These are phyloP conservation scores for Drosophila rhopaloa DNA, from an alignment of 1,140 invertebrate species.

Conservation along the genomic window DNA sequence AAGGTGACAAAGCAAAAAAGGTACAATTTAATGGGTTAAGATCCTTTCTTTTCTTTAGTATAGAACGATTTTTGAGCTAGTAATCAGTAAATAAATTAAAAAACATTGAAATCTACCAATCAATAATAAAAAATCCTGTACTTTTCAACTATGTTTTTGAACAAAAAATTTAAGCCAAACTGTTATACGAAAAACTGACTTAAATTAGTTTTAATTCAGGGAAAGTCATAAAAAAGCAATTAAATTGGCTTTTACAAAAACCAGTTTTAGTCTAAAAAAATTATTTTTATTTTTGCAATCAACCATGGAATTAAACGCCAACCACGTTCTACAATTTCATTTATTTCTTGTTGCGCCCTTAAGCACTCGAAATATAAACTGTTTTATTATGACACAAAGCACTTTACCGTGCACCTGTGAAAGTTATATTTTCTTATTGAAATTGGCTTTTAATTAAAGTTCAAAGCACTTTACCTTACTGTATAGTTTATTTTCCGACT, in stretches of 20 bases:
- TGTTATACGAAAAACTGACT: too few species aligned
- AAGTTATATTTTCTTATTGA: background rate
- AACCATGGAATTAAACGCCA: too few species aligned
- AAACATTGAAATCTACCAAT: too few species aligned
- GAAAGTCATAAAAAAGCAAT: too few species aligned
- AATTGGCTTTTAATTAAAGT: slow-evolving; percentile 16
- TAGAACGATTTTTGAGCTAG: too few species aligned
- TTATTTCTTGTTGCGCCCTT: background rate
- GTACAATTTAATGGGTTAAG: background rate
- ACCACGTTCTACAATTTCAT: background rate
- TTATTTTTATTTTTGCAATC: too few species aligned
- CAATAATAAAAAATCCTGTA: too few species aligned
- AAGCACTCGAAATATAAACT: background rate
- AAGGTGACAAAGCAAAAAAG: slow-evolving; percentile 17
- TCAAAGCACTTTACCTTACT: background rate
- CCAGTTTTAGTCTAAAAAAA: too few species aligned
- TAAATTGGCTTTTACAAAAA: too few species aligned
- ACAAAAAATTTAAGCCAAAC: too few species aligned
- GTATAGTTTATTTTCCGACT: background rate
- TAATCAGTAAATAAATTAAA: background rate
- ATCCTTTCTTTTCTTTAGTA: background rate
- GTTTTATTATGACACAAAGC: slow-evolving; percentile 2
- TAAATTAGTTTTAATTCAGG: too few species aligned
- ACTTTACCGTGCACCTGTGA: background rate
- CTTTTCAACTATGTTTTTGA: too few species aligned